Evolutionary conservation across 2,888 invertebrate species (phyloP).

Genomic region (Acleris sparsana): DNA sequence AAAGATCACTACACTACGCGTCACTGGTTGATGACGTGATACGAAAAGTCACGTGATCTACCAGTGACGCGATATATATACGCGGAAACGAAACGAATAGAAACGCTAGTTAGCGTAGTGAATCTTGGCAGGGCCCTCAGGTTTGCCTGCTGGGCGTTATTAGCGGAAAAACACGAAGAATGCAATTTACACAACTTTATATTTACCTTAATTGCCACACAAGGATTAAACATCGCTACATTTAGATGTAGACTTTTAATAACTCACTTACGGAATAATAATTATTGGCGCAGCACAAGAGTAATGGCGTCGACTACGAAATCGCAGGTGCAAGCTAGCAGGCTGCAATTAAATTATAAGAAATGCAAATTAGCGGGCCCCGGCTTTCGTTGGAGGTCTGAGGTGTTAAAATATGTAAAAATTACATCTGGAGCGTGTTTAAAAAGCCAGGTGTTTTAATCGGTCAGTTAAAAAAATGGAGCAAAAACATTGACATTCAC

Average conservation of each 20-base stretch:
- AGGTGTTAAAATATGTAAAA: slow-evolving; percentile 36
- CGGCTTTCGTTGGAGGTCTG: slow-evolving; percentile 41
- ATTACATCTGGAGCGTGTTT: slow-evolving; percentile 25
- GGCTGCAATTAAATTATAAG: slow-evolving; percentile 48
- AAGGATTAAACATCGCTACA: slow-evolving; percentile 19
- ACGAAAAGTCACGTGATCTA: too few relatives aligned
- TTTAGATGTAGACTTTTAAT: slow-evolving; percentile 40
- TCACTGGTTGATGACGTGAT: too few relatives aligned
- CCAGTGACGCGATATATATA: too few relatives aligned
- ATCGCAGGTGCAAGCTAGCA: slow-evolving; percentile 55
- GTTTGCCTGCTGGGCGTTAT: too few relatives aligned
- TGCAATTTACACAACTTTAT: too few relatives aligned
- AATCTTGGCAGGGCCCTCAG: too few relatives aligned
- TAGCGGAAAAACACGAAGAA: too few relatives aligned
- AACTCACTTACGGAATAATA: slow-evolving; percentile 49
- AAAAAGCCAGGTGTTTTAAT: slow-evolving; percentile 19
- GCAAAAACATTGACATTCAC: neutral
- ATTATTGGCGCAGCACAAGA: slow-evolving; percentile 42
- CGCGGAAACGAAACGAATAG: too few relatives aligned
- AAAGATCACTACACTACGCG: too few relatives aligned
- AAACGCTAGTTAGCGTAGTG: too few relatives aligned
- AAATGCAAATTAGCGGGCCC: slow-evolving; percentile 46
- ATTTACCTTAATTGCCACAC: neutral
- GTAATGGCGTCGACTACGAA: slow-evolving; percentile 46
- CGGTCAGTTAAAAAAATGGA: neutral